Conservation (phyloP, 1,140 invertebrate genomes). For the Homalodisca vitripennis region DNA sequence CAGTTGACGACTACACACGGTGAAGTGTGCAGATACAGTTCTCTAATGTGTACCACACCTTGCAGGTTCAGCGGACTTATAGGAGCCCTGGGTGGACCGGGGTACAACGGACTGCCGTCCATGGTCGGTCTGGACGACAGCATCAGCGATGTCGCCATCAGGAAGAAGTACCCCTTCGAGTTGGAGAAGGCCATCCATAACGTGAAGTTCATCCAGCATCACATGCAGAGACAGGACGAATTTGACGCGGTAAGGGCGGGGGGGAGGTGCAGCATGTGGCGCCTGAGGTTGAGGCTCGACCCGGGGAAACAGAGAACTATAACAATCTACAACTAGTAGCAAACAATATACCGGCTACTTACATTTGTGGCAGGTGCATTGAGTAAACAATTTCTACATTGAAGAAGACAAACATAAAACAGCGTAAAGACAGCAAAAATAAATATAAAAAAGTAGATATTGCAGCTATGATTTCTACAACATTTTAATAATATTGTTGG, state of each 20-base stretch:
- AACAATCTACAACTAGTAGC: background rate
- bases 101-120: constrained; percentile 65
- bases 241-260: constrained; percentile 78
- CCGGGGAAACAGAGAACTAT: background rate
- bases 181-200: constrained; percentile 92
- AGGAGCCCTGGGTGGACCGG: constrained; percentile 59
- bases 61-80: constrained; percentile 67
- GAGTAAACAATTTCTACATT: background rate
- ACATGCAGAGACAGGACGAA: constrained; percentile 89
- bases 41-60: too few species aligned
- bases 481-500: background rate
- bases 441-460: background rate
- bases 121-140: constrained; percentile 79
- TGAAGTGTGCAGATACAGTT: too few species aligned
- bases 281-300: background rate
- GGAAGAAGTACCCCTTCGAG: constrained; percentile 88
- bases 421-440: background rate
- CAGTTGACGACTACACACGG: background rate
- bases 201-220: constrained; percentile 93
- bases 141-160: constrained; percentile 70
- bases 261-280: background rate
- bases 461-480: background rate
- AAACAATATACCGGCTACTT: too few species aligned
- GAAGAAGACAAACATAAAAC: background rate
- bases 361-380: background rate